Evolutionary conservation across 2,113 vertebrate species (phyloP).

Genomic region (Oxygymnocypris stewartii): DNA sequence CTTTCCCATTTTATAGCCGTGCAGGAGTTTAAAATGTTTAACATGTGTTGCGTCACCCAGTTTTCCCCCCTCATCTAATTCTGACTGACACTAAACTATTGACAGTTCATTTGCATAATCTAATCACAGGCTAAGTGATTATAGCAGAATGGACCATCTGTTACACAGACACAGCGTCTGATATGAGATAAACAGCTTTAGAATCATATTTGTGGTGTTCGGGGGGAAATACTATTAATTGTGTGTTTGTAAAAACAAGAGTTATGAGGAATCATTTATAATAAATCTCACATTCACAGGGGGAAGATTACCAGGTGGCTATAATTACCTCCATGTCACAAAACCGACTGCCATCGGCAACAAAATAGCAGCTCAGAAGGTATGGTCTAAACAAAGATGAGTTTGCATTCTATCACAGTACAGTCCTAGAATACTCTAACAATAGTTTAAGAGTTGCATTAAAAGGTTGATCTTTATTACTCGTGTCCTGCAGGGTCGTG

Average conservation of each 20-base stretch:
- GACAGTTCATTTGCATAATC: slow-evolving; percentile 41
- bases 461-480: background rate
- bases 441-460: background rate
- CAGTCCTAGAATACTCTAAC: background rate
- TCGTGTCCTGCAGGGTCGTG: slow-evolving; percentile 72
- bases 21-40: background rate
- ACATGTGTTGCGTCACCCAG: background rate
- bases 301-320: slow-evolving; percentile 84
- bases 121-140: slow-evolving; percentile 34
- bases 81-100: slow-evolving; percentile 29
- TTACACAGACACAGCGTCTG: slow-evolving; percentile 15
- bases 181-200: slow-evolving; percentile 16
- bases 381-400: slow-evolving; percentile 9
- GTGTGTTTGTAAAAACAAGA: slow-evolving; percentile 8
- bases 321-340: slow-evolving; percentile 82
- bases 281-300: slow-evolving; percentile 69
- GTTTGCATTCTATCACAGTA: background rate
- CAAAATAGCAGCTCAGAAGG: background rate
- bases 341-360: slow-evolving; percentile 73
- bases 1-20: background rate
- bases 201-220: slow-evolving; percentile 5
- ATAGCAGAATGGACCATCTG: slow-evolving; percentile 34
- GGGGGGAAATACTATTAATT: slow-evolving; percentile 3
- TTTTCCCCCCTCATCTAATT: background rate
- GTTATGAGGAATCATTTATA: background rate